Evolutionary conservation across 2,888 invertebrate genomes (phyloP).

Genomic region (Nasonovia ribisnigri): DNA sequence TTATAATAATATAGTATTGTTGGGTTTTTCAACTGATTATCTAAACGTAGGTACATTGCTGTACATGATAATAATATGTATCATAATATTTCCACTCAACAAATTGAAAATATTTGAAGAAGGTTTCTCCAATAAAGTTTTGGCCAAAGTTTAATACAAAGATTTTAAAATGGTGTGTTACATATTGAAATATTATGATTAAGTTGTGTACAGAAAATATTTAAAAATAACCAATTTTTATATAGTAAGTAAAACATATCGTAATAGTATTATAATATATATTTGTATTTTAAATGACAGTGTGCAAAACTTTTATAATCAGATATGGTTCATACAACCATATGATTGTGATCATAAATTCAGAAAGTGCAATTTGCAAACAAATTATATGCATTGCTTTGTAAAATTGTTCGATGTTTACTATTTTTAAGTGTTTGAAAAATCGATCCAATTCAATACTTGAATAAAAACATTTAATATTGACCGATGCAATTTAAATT

Average conservation of each 20-base stretch:
- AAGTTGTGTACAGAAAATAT: background rate
- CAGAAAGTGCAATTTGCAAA: no score
- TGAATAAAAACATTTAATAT: background rate
- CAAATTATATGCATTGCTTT: no score
- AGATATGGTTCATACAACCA: no score
- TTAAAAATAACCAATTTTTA: background rate
- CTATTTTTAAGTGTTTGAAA: background rate
- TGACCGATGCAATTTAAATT: background rate
- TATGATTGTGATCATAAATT: no score
- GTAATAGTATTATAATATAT: no score
- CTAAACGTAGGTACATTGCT: background rate
- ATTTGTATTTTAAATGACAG: no score
- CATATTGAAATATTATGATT: background rate
- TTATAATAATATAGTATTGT: no score
- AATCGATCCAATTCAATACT: background rate
- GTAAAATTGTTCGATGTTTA: no score
- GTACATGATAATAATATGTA: background rate
- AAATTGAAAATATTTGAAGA: background rate
- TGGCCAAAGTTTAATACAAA: background rate
- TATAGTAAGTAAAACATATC: no score
- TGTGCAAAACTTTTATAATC: no score
- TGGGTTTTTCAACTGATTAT: no score
- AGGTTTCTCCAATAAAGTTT: background rate
- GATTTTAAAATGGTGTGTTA: background rate
- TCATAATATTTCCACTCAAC: background rate